phyloP scores from a whole-genome alignment of 2,113 vertebrate genomes.

The Scortum barcoo region DNA sequence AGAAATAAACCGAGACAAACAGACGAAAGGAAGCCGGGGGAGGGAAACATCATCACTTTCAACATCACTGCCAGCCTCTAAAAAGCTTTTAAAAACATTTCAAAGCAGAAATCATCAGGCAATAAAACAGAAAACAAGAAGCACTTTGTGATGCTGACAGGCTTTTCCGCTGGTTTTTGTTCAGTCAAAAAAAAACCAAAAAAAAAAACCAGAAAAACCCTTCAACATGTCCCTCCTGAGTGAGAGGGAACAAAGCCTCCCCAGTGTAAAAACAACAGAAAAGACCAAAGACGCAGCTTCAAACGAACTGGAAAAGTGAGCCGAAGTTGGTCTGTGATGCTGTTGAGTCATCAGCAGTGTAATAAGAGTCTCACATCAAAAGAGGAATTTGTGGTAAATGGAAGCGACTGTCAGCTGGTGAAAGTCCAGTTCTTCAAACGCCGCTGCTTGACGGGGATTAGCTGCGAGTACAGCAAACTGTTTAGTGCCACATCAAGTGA shows the following conservation, averaged over 20 bases:
- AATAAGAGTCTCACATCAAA: slow-evolving; percentile 49
- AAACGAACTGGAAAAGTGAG: slow-evolving; percentile 3
- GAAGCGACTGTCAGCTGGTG: slow-evolving; percentile 18
- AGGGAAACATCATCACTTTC: slow-evolving; percentile 3
- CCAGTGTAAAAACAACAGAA: slow-evolving; percentile 15
- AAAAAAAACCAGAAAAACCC: slow-evolving; percentile 15
- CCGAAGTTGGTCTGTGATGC: slow-evolving; percentile 26
- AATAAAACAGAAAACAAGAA: slow-evolving; percentile 5
- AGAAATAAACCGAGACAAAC: neutral
- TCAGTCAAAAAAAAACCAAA: neutral
- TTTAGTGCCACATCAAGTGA: slow-evolving; percentile 19
- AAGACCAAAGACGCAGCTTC: slow-evolving; percentile 20
- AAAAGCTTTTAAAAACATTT: slow-evolving; percentile 16
- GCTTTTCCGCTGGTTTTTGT: neutral
- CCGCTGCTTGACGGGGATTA: slow-evolving; percentile 43
- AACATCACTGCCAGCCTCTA: neutral
- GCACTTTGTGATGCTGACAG: neutral
- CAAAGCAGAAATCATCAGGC: slow-evolving; percentile 23
- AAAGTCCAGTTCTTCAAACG: slow-evolving; percentile 45
- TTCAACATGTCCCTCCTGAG: slow-evolving; percentile 3
- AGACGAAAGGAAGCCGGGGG: neutral
- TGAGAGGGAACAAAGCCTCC: slow-evolving; percentile 33
- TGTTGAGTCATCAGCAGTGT: slow-evolving; percentile 34
- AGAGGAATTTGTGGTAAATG: slow-evolving; percentile 17
- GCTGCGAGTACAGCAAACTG: neutral